Conservation (phyloP, 1,140 invertebrate species). For the Aphelenchoides fujianensis region DNA sequence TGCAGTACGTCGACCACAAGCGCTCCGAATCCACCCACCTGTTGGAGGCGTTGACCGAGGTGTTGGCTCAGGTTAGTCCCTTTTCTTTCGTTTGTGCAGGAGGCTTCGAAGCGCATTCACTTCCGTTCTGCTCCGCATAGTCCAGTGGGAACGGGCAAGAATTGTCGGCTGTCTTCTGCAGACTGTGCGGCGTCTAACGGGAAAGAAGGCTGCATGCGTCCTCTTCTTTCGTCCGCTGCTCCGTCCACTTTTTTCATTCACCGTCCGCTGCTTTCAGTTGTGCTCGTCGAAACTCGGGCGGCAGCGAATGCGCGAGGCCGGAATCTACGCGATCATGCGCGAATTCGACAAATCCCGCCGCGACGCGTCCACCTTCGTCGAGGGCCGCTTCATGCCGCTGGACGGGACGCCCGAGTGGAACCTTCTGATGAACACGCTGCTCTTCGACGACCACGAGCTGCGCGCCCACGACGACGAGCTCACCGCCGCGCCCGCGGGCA, state of each 20-base stretch:
- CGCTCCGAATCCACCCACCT: background rate
- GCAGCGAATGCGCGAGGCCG: background rate
- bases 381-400: conserved; percentile 16
- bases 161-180: too few species aligned
- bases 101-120: too few species aligned
- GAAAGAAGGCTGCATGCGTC: too few species aligned
- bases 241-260: too few species aligned
- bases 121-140: too few species aligned
- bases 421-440: conserved; percentile 19
- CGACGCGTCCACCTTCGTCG: background rate
- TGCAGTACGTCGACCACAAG: conserved; percentile 19
- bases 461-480: background rate
- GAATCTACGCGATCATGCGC: conserved; percentile 14
- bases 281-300: too few species aligned
- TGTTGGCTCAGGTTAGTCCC: too few species aligned
- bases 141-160: too few species aligned
- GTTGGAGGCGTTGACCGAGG: background rate
- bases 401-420: conserved; percentile 23
- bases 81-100: too few species aligned
- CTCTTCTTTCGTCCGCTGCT: too few species aligned
- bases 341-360: conserved; percentile 22
- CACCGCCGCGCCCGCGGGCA: background rate
- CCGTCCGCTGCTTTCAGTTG: too few species aligned
- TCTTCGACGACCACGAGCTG: conserved; percentile 14
- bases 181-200: too few species aligned